A percentile compares a stretch with the other conserved stretches of the same genome.
Conservation (phyloP, 2,888 invertebrate genomes). For the Ptychoptera contaminata region DNA sequence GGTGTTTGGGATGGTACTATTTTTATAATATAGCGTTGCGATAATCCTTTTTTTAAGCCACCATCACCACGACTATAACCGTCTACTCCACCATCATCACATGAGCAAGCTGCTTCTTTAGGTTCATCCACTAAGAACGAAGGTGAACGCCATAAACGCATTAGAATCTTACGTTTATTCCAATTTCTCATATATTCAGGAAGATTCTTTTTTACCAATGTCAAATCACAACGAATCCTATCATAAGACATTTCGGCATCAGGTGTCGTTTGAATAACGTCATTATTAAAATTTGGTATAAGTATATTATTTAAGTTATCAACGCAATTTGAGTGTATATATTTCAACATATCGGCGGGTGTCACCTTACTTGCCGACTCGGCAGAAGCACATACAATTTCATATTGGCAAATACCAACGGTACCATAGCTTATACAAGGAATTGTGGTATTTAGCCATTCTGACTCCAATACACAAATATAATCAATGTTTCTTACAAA, state of each 20-base stretch:
- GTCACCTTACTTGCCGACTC: background rate
- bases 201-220: conserved; percentile 12
- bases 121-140: conserved; percentile 22
- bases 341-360: background rate
- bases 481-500: conserved; percentile 27
- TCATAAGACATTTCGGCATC: conserved; percentile 32
- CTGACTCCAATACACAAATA: conserved; percentile 26
- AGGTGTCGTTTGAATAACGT: conserved; percentile 30
- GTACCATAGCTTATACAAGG: conserved; percentile 32
- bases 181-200: conserved; percentile 23
- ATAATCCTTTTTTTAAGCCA: background rate
- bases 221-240: conserved; percentile 14
- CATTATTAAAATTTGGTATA: conserved; percentile 27
- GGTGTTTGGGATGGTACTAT: conserved; percentile 28
- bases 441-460: conserved; percentile 31
- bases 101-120: background rate
- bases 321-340: background rate
- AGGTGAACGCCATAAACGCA: conserved; percentile 32
- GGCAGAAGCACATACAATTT: conserved; percentile 7
- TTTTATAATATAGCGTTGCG: conserved; percentile 4
- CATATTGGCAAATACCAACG: conserved; percentile 22
- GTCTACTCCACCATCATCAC: background rate
- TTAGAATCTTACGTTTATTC: conserved; percentile 27
- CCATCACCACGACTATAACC: background rate
- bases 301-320: conserved; percentile 15